phyloP scores from a whole-genome alignment of 2,888 invertebrate species.

The Parochlus steinenii region DNA sequence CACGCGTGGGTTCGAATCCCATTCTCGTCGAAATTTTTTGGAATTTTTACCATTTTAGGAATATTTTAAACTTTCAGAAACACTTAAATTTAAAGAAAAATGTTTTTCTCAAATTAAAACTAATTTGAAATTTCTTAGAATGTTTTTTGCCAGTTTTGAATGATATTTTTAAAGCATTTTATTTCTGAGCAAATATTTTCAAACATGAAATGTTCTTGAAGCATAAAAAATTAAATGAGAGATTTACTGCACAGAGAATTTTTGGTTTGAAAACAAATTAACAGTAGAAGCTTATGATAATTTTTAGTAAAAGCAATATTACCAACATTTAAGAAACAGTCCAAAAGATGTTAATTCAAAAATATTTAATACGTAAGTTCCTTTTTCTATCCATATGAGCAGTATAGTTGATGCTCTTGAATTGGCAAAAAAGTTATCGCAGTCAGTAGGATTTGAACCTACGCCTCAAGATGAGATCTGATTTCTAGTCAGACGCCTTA shows the following conservation, averaged over 20 bases:
- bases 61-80: too few species aligned
- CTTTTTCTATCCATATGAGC: neutral
- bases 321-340: neutral
- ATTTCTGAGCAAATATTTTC: too few species aligned
- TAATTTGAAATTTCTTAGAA: too few species aligned
- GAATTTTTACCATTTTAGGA: too few species aligned
- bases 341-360: neutral
- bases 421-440: neutral
- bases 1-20: constrained; percentile 81
- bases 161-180: too few species aligned
- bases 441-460: constrained; percentile 18
- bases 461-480: constrained; percentile 15
- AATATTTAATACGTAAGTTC: neutral
- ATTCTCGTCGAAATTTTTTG: constrained; percentile 68
- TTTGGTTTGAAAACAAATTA: neutral
- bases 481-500: constrained; percentile 17
- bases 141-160: too few species aligned
- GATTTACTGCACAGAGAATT: neutral
- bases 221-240: neutral
- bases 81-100: too few species aligned
- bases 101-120: too few species aligned
- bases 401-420: neutral
- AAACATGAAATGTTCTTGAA: too few species aligned
- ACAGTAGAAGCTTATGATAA: neutral
- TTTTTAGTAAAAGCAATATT: neutral